A percentile compares a stretch with the other conserved stretches of the same genome.
phyloP scores from a whole-genome alignment of 92 coral and sea anemone species.

The Scolanthus callimorphus region DNA sequence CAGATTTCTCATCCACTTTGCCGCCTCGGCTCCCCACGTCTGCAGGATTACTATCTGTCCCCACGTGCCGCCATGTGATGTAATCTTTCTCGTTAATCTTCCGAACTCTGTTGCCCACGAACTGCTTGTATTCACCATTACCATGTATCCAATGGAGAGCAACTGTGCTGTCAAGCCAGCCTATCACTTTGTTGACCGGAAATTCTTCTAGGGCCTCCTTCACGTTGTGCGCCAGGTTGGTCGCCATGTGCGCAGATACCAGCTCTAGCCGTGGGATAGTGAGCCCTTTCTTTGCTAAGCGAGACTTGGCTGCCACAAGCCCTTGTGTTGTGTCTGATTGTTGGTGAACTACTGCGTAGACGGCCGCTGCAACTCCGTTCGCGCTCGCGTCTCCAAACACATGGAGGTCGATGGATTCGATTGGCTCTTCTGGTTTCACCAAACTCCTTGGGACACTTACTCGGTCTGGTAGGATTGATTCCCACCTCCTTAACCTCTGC shows the following conservation, averaged over 20 bases:
- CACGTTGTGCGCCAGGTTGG: conserved; percentile 46
- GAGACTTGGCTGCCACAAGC: conserved; percentile 38
- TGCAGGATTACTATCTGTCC: conserved; percentile 48
- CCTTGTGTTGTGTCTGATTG: conserved; percentile 16
- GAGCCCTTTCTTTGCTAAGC: conserved; percentile 57
- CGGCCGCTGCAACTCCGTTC: conserved; percentile 38
- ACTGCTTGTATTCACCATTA: conserved; percentile 32
- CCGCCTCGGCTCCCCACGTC: conserved; percentile 49
- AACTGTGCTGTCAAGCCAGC: background rate
- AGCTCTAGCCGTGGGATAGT: conserved; percentile 55
- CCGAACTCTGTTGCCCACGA: conserved; percentile 35
- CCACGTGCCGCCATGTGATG: conserved; percentile 48
- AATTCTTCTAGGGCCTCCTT: conserved; percentile 49
- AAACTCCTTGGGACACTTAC: background rate
- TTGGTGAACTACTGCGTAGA: conserved; percentile 44
- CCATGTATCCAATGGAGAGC: background rate
- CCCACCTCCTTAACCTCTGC: background rate
- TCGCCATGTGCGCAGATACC: conserved; percentile 62
- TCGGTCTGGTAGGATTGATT: background rate
- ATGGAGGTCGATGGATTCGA: conserved; percentile 13
- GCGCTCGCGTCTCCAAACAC: conserved; percentile 14
- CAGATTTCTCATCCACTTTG: background rate
- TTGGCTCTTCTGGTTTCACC: background rate
- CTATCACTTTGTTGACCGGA: conserved; percentile 7
- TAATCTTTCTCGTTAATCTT: conserved; percentile 38